Evolutionary conservation across 2,888 invertebrate genomes (phyloP).

Genomic region (Phaedon cochleariae): DNA sequence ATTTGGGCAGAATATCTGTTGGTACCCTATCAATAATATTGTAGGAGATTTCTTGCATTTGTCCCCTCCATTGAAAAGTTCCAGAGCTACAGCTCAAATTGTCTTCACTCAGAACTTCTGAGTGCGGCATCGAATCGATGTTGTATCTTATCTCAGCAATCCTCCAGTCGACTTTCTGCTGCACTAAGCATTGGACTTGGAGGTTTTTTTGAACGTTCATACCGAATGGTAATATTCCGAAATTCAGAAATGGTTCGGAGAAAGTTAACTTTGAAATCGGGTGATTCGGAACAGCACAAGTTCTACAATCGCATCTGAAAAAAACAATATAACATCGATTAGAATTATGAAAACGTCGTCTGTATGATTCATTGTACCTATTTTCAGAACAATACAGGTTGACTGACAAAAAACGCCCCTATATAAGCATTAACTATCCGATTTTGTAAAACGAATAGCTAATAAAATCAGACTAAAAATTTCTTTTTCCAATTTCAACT

Average conservation of each 20-base stretch:
- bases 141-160: slow-evolving; percentile 51
- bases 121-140: slow-evolving; percentile 35
- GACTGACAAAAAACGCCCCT: too few species aligned
- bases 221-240: slow-evolving; percentile 48
- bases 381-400: too few species aligned
- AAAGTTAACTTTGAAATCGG: slow-evolving; percentile 35
- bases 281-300: not conserved
- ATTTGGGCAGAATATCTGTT: too few species aligned
- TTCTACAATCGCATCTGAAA: slow-evolving; percentile 17
- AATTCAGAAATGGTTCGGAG: slow-evolving; percentile 45
- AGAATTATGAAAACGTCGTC: too few species aligned
- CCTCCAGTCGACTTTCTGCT: slow-evolving; percentile 47
- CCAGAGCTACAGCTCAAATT: slow-evolving; percentile 31
- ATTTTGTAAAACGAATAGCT: too few species aligned
- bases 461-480: too few species aligned
- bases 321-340: too few species aligned
- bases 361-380: too few species aligned
- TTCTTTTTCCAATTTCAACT: too few species aligned
- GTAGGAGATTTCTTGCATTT: slow-evolving; percentile 32
- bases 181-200: slow-evolving; percentile 43
- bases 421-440: too few species aligned
- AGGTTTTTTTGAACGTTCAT: slow-evolving; percentile 43
- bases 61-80: slow-evolving; percentile 12
- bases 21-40: slow-evolving; percentile 34
- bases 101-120: slow-evolving; percentile 30